Base-by-base conservation (phyloP, 2,797 vertebrate genomes). In the Pangasius sanitwongsei region DNA sequence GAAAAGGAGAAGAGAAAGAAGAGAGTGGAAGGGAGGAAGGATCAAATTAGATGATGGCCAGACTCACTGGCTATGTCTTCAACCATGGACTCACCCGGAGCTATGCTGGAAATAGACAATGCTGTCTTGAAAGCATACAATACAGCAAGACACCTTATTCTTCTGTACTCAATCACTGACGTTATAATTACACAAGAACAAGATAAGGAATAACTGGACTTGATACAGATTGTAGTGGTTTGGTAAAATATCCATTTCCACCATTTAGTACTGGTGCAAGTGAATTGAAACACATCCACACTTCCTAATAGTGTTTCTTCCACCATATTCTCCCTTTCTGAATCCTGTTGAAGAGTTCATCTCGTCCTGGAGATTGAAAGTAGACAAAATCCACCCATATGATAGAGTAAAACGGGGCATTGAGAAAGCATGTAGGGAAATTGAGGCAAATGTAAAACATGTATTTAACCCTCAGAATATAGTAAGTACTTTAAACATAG, bases 221-320 rank as follows among this genome's bases (percentile, higher is more conserved):
- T 16, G 75, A 78, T 50, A 78, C 53, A 7, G 2, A 78, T n/a
- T 53, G 48, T 78, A 78, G 18, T 78, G 48, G 11, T 78, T 31
- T 55, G n/a, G 16, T 80, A 80, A 80, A 80, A 34, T 55, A 80
- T 80, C 50, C 15, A 80, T 80, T 80, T 55, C 16, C 77, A 55
- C 15, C n/a, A 34, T 77, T 50, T n/a, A 77, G 44, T 12, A 77
- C 23, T 50, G 12, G 13, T 0, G 37, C 72, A 75, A 48, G 72
- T 50, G 44, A 44, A 23, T 23, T 44, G 4, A 48, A 50, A 50
- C 9, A 50, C 44, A 50, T 48, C 9, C 23, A 13, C 44, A 77
- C 44, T 28, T 50, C 9, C 23, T 50, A 77, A 78, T 53, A 53
- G 75, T 53, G 44, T 78, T 78, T 75, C 28, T 53, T 53, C 28